Conservation (phyloP, 2,797 vertebrate species). For the Apogon hyalosoma region DNA sequence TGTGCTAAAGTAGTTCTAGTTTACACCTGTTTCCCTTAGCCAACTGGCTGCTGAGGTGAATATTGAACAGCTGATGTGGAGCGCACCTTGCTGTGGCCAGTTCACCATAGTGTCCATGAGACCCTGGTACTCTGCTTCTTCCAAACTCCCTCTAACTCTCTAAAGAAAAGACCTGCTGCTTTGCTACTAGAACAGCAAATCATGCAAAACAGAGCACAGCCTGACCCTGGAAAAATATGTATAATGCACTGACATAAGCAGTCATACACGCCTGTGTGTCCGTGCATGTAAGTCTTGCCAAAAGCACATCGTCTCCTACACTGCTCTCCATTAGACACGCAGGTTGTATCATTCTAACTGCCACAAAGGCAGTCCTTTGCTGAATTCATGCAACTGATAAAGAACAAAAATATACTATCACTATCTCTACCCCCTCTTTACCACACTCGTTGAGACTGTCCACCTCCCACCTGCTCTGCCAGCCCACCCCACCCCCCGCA, state of each 20-base stretch:
- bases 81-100: slow-evolving; percentile 53
- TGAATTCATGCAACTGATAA: slow-evolving; percentile 49
- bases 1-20: slow-evolving; percentile 60
- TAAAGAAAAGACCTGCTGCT: slow-evolving; percentile 47
- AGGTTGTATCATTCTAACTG: slow-evolving; percentile 57
- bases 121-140: slow-evolving; percentile 61
- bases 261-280: slow-evolving; percentile 36
- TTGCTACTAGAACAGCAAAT: slow-evolving; percentile 56
- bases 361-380: slow-evolving; percentile 38
- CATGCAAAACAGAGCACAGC: slow-evolving; percentile 67
- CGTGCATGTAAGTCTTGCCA: slow-evolving; percentile 52
- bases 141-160: slow-evolving; percentile 39
- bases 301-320: slow-evolving; percentile 59
- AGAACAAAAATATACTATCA: slow-evolving; percentile 55
- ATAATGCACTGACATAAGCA: slow-evolving; percentile 70
- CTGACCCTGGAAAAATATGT: slow-evolving; percentile 67
- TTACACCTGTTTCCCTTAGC: slow-evolving; percentile 60
- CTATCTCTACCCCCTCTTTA: slow-evolving; percentile 51
- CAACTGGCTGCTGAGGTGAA: slow-evolving; percentile 37
- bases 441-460: slow-evolving; percentile 57
- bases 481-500: slow-evolving; percentile 6
- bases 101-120: slow-evolving; percentile 72
- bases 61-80: slow-evolving; percentile 49
- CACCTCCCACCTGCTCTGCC: slow-evolving; percentile 71
- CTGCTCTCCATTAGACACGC: slow-evolving; percentile 60